Evolutionary conservation across 2,888 invertebrate species (phyloP), one percentile per base, ranked within the genome.

Genomic region (Sussaba pulchella): DNA sequence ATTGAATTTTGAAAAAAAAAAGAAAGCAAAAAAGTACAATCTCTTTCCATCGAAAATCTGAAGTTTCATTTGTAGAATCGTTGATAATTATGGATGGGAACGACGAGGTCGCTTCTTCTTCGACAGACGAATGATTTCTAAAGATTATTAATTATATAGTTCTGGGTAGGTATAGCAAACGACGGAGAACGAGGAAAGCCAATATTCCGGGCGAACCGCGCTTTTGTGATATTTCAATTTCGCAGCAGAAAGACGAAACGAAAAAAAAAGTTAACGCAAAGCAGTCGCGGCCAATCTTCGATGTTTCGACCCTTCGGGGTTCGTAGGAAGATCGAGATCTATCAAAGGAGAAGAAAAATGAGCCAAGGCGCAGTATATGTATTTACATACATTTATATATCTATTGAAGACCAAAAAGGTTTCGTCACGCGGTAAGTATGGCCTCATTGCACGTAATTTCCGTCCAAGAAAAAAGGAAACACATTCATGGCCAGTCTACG

Each of bases 111-210:
- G 52, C 52, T 24, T 45, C 47, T 47, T 50, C 36, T 39, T 19
- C 54, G 52, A 54, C 19, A 41, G 12, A 36, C 45, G 24, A 71
- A 54, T 24, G 24, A 77, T 26, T 77, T 57, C 17, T 10, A 36
- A 57, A 66, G 57, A 64, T 64, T 71, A 59, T 72, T 71, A 61
- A 77, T 78, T 61, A 67, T 50, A 41, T 41, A 64, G 31, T 54
- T 39, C 39, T n/a, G n/a, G n/a, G n/a, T n/a, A n/a, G 12, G 39
- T 52, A 45, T 12, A 39, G 39, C 36, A 63, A 50, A 63, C 12
- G 24, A 17, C 12, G 12, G 12, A n/a, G n/a, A n/a, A 63, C 43
- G 26, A 45, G 21, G 14, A 19, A n/a, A 39, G 45, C 59, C 31
- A 47, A 17, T 61, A n/a, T 36, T 57, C 14, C 12, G n/a, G 19